Percentiles rank a stretch among this genome's conserved stretches.
phyloP scores from a whole-genome alignment of 1,140 invertebrate genomes.

The Probaryconus sp. region DNA sequence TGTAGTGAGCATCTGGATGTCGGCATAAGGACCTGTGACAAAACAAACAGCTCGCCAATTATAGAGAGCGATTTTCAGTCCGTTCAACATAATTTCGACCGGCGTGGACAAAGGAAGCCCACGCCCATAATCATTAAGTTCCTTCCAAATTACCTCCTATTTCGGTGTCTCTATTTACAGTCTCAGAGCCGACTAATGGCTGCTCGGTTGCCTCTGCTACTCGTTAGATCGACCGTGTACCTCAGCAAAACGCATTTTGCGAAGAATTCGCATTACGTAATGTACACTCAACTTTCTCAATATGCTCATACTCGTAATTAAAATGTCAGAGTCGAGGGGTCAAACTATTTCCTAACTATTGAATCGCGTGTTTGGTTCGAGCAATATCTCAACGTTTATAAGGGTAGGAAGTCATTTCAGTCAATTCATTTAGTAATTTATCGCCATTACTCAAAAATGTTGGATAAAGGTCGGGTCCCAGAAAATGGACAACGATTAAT shows the following conservation, averaged over 20 bases:
- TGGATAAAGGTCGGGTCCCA: no score
- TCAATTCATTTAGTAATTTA: no score
- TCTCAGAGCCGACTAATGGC: slow-evolving; percentile 8
- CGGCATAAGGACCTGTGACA: slow-evolving; percentile 60
- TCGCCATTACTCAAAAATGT: no score
- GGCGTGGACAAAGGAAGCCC: slow-evolving; percentile 69
- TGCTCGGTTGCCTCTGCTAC: slow-evolving; percentile 23
- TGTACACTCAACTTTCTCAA: no score
- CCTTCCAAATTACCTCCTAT: slow-evolving; percentile 49
- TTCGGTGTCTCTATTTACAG: slow-evolving; percentile 67
- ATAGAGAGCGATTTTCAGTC: slow-evolving; percentile 64
- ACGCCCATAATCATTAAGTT: slow-evolving; percentile 67
- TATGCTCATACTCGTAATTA: no score
- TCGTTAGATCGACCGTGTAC: slow-evolving; percentile 18
- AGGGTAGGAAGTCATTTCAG: no score
- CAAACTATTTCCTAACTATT: no score
- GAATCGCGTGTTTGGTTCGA: no score
- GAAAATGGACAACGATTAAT: no score
- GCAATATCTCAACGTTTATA: no score
- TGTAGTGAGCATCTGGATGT: slow-evolving; percentile 45
- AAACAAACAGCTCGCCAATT: slow-evolving; percentile 75
- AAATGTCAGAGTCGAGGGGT: no score
- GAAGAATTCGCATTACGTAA: no score
- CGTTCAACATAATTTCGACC: slow-evolving; percentile 70
- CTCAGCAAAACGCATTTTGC: slow-evolving; percentile 49